Evolutionary conservation across 2,797 vertebrate species (phyloP), one percentile per base, ranked within the genome.

Genomic region (Notolabrus celidotus): DNA sequence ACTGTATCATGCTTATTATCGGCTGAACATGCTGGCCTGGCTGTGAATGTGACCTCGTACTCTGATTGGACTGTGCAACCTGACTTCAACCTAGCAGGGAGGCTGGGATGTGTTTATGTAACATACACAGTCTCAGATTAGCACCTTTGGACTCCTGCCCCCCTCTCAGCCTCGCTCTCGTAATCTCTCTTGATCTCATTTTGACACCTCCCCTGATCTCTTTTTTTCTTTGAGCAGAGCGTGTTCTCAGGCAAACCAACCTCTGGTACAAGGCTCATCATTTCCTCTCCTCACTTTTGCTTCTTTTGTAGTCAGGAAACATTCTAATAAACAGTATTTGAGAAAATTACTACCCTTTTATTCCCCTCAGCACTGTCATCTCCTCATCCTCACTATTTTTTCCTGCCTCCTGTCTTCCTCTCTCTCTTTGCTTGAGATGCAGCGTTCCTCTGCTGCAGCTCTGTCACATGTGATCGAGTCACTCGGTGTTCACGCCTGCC

Each of bases 391-490:
- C 17, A 0, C 33, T 39, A 59, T 47, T 41, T 36, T 45, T 58
- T 54, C 56, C 19, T 20, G 19, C 33, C 36, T 51, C 52, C 20
- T 27, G 20, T 42, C 39, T 47, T 39, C 23, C 42, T 64, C 15
- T 8, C 43, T 20, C 45, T 65, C 25, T 22, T 25, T 55, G 55
- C 64, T 23, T 65, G 79, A 65, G 58, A 42, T 34, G 59, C 59
- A 62, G 23, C 22, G 33, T 53, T 84, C 75, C 65, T 57, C 60
- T 52, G 8, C 64, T 11, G 50, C 52, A 38, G 22, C 31, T 76
- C 74, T 85, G 86, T 84, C 86, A 84, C 62, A 84, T 82, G 73
- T 62, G 62, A 87, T 90, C 71, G 34, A 53, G 62, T 87, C 82
- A 75, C 59, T 68, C 20, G 2, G 51, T 22, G 70, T 79, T 67